A percentile compares a stretch with the other conserved stretches of the same genome.
Conservation (phyloP, 1,140 invertebrate species). For the Bombus pascuorum region DNA sequence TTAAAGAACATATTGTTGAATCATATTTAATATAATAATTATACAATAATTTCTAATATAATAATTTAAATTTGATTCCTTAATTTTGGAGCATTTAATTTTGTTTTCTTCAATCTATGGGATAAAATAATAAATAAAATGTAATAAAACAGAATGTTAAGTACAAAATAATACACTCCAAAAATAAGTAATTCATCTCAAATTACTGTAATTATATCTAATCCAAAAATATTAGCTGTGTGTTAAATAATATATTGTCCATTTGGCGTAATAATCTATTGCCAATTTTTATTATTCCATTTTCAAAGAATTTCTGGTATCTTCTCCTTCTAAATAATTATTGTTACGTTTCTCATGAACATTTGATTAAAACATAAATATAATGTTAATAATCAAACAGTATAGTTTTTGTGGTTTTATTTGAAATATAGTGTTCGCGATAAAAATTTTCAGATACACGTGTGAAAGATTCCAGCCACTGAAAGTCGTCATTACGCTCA, state of each 20-base stretch:
- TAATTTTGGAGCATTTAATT: background rate
- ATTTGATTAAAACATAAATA: background rate
- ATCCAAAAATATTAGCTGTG: background rate
- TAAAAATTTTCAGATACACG: background rate
- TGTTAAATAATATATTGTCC: background rate
- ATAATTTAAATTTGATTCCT: background rate
- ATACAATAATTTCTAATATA: too few relatives aligned
- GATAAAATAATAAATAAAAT: background rate
- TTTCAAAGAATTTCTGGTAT: background rate
- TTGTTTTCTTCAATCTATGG: background rate
- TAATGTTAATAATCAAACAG: background rate
- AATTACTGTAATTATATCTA: background rate
- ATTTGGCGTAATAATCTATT: background rate
- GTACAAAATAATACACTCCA: background rate
- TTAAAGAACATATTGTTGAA: background rate
- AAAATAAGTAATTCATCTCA: background rate
- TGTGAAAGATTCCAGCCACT: background rate
- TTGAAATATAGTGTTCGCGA: too few relatives aligned
- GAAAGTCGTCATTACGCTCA: conserved; percentile 38
- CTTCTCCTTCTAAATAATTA: background rate
- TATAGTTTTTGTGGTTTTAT: background rate
- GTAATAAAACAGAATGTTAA: background rate
- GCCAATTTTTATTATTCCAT: background rate
- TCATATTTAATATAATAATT: too few relatives aligned
- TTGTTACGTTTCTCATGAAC: background rate